A percentile compares a stretch with the other conserved stretches of the same genome.
phyloP scores from a whole-genome alignment of 2,113 vertebrate species.

The Aptenodytes patagonicus region DNA sequence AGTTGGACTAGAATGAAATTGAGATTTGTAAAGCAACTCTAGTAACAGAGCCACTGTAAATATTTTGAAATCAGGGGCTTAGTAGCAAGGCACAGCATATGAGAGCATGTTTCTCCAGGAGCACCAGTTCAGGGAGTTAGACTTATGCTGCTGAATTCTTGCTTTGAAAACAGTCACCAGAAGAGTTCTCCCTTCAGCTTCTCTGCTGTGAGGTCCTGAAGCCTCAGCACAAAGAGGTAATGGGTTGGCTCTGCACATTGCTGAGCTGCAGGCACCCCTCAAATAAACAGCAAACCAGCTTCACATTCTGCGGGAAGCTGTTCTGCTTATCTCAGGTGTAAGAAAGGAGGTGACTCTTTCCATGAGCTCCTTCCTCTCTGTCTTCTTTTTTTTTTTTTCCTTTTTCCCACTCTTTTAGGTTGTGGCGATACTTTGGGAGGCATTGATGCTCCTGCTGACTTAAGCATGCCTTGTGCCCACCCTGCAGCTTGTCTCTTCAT shows the following conservation, averaged over 20 bases:
- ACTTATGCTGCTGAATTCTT: background rate
- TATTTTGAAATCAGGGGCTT: slow-evolving; percentile 13
- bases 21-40: background rate
- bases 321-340: background rate
- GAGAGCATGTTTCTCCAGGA: background rate
- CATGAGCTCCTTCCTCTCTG: background rate
- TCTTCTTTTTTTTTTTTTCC: rapidly evolving
- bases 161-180: background rate
- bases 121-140: background rate
- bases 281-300: background rate
- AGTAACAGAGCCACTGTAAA: background rate
- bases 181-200: background rate
- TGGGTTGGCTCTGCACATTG: background rate
- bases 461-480: background rate
- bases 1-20: slow-evolving; percentile 32
- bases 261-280: background rate
- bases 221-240: background rate
- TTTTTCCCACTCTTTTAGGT: background rate
- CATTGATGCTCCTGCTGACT: background rate
- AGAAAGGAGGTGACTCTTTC: background rate
- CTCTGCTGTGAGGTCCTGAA: background rate
- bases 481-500: background rate
- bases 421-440: background rate
- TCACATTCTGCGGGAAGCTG: background rate
- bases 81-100: background rate